These are phyloP conservation scores for Camponotus fellah DNA, from an alignment of 2,888 invertebrate species.

Conservation along the genomic window DNA sequence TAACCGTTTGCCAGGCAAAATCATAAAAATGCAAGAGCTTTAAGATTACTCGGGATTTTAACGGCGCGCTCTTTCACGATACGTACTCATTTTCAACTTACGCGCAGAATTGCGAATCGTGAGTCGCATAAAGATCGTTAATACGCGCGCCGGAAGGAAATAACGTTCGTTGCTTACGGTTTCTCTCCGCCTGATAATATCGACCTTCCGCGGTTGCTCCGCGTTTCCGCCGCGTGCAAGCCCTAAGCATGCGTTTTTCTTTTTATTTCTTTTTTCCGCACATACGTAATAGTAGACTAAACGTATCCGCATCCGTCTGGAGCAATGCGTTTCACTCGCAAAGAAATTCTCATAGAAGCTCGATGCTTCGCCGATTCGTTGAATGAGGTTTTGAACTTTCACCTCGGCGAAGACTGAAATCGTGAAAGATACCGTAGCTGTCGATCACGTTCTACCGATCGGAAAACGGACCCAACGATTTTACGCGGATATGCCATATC, in stretches of 20 bases:
- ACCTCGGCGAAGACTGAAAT: constrained; percentile 72
- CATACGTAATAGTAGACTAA: constrained; percentile 63
- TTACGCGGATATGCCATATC: constrained; percentile 44
- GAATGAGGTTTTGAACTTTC: constrained; percentile 80
- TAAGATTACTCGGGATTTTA: constrained; percentile 56
- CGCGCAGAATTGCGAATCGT: constrained; percentile 35
- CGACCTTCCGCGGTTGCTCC: constrained; percentile 21
- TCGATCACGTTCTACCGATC: constrained; percentile 66
- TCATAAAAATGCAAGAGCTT: constrained; percentile 60
- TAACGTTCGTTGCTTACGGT: constrained; percentile 23
- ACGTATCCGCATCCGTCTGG: constrained; percentile 59
- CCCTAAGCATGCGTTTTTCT: neutral
- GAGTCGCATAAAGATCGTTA: constrained; percentile 43
- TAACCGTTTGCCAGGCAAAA: constrained; percentile 67
- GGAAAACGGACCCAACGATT: constrained; percentile 46
- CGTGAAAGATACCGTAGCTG: constrained; percentile 58
- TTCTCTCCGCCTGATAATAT: constrained; percentile 31
- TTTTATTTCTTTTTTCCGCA: neutral
- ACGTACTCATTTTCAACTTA: constrained; percentile 53
- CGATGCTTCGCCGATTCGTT: constrained; percentile 64
- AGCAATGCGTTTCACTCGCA: constrained; percentile 65
- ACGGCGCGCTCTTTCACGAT: constrained; percentile 42
- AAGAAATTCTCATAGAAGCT: constrained; percentile 62
- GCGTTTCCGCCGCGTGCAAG: constrained; percentile 2
- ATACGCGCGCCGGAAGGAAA: constrained; percentile 46